Evolutionary conservation across 2,888 invertebrate species (phyloP).

Genomic region (Fragum sueziense): DNA sequence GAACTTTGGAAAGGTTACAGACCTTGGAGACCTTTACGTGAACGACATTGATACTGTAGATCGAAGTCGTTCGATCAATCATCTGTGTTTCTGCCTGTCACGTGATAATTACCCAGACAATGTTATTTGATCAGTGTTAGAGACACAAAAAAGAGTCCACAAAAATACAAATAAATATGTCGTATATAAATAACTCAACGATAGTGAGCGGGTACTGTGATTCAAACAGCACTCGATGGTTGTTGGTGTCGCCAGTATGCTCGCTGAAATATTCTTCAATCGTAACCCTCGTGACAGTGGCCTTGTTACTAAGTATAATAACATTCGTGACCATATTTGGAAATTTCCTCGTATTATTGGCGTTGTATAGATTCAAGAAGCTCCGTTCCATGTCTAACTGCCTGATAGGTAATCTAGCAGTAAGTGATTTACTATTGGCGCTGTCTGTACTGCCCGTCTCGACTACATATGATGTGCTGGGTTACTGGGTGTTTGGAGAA

Average conservation of each 20-base stretch:
- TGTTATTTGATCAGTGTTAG: too few species aligned
- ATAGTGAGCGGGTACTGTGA: constrained; percentile 51
- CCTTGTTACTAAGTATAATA: constrained; percentile 74
- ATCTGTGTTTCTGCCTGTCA: too few species aligned
- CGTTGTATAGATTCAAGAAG: constrained; percentile 77
- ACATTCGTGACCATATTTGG: constrained; percentile 80
- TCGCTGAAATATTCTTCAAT: constrained; percentile 71
- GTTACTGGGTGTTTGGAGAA: constrained; percentile 81
- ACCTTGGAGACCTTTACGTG: too few species aligned
- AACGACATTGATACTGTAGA: too few species aligned
- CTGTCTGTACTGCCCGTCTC: constrained; percentile 81
- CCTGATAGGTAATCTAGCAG: constrained; percentile 82
- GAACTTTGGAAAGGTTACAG: too few species aligned
- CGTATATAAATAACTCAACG: constrained; percentile 7
- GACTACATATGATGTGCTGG: constrained; percentile 78
- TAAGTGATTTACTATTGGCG: constrained; percentile 81
- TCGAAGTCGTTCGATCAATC: too few species aligned
- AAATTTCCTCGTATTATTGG: constrained; percentile 79
- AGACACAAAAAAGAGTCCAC: too few species aligned
- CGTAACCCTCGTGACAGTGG: constrained; percentile 69
- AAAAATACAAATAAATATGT: too few species aligned
- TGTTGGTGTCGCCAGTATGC: constrained; percentile 68
- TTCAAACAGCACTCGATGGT: constrained; percentile 70
- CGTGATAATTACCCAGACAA: too few species aligned
- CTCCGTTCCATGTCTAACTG: constrained; percentile 82